Conservation (phyloP, 2,888 invertebrate species). For the Norana najaformis region DNA sequence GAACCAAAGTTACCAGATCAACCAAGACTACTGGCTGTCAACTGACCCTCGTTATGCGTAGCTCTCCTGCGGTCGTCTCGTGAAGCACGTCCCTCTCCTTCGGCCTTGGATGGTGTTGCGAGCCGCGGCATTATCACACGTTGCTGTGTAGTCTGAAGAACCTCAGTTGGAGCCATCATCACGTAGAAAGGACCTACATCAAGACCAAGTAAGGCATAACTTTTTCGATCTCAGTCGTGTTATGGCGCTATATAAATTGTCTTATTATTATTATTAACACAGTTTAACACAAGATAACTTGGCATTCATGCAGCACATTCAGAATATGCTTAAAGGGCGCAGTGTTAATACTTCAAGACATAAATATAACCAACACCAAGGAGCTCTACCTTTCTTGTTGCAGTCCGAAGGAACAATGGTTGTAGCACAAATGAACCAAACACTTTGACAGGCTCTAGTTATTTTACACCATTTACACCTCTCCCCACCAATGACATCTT, state of each 20-base stretch:
- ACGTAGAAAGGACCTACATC: constrained; percentile 74
- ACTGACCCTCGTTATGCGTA: constrained; percentile 80
- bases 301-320: background rate
- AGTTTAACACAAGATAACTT: too few relatives aligned
- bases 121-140: constrained; percentile 47
- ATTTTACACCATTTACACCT: too few relatives aligned
- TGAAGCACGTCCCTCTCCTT: constrained; percentile 56
- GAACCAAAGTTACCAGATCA: background rate
- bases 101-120: background rate
- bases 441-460: background rate
- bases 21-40: background rate
- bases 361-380: background rate
- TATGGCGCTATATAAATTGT: too few relatives aligned
- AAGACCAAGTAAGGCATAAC: too few relatives aligned
- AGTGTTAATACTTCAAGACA: background rate
- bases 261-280: too few relatives aligned
- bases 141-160: constrained; percentile 68
- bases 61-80: constrained; percentile 86
- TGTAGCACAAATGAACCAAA: background rate
- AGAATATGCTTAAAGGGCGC: background rate
- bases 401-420: background rate
- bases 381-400: background rate
- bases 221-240: too few relatives aligned
- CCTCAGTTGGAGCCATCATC: constrained; percentile 79
- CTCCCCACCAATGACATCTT: background rate